phyloP scores from a whole-genome alignment of 2,797 vertebrate species.

The Sandelia bainsii region DNA sequence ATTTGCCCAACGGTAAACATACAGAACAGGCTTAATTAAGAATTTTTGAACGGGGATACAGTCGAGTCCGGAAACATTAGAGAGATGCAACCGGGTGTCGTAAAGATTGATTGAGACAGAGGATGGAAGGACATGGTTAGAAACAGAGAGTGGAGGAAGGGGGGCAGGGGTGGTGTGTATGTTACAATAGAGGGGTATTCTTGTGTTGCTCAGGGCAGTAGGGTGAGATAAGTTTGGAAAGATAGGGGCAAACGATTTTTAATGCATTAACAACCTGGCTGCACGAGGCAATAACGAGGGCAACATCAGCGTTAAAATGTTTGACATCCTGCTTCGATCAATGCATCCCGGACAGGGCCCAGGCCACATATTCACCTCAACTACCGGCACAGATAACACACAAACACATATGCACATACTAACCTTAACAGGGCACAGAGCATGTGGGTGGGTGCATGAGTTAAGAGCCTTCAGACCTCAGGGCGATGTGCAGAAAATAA shows the following conservation, averaged over 20 bases:
- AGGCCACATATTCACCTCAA: slow-evolving; percentile 66
- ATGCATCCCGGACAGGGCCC: slow-evolving; percentile 79
- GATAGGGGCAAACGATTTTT: slow-evolving; percentile 92
- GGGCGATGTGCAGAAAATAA: slow-evolving; percentile 70
- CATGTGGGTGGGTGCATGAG: slow-evolving; percentile 71
- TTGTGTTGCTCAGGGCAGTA: slow-evolving; percentile 87
- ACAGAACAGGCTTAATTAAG: slow-evolving; percentile 99
- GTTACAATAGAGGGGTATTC: slow-evolving; percentile 83
- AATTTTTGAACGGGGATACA: slow-evolving; percentile 98
- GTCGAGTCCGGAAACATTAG: slow-evolving; percentile 97
- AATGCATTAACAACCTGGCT: slow-evolving; percentile 91
- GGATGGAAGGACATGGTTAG: slow-evolving; percentile 80
- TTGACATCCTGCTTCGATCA: slow-evolving; percentile 89
- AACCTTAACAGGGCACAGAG: slow-evolving; percentile 59
- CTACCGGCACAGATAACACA: slow-evolving; percentile 74
- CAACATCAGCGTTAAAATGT: slow-evolving; percentile 86
- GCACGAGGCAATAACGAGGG: slow-evolving; percentile 86
- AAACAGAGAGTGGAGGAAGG: slow-evolving; percentile 72
- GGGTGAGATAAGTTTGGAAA: slow-evolving; percentile 87
- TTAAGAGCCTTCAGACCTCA: slow-evolving; percentile 75
- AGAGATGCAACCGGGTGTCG: slow-evolving; percentile 94
- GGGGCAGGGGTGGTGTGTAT: slow-evolving; percentile 71
- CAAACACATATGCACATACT: slow-evolving; percentile 36
- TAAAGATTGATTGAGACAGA: slow-evolving; percentile 96
- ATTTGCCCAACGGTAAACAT: slow-evolving; percentile 99